Percentiles rank a stretch among this genome's conserved stretches.
phyloP scores from a whole-genome alignment of 2,797 vertebrate genomes.

The Pangasius larnaudii region DNA sequence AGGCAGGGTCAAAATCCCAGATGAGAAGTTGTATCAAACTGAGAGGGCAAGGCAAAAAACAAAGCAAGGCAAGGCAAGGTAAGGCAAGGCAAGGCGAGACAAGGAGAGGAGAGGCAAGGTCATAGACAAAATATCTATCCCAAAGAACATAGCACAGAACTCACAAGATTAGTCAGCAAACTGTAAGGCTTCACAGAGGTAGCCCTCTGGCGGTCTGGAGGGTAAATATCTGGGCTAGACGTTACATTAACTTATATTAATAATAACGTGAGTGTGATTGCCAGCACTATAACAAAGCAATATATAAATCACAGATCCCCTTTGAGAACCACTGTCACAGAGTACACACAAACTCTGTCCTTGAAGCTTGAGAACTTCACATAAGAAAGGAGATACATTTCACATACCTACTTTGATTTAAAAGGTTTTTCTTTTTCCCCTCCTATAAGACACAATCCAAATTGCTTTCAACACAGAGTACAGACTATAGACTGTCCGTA shows the following conservation, averaged over 20 bases:
- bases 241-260: background rate
- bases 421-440: background rate
- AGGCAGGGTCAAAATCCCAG: background rate
- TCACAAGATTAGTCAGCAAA: background rate
- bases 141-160: background rate
- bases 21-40: background rate
- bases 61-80: background rate
- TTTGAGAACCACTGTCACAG: background rate
- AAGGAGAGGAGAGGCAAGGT: background rate
- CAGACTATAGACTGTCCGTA: no score
- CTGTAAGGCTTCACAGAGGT: background rate
- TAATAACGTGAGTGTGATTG: background rate
- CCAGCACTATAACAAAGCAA: no score
- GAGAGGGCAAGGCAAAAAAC: no score
- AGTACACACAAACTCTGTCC: background rate
- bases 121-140: background rate
- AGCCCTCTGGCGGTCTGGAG: background rate
- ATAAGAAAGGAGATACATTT: background rate
- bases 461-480: conserved; percentile 2
- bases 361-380: background rate
- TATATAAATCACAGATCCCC: background rate
- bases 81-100: background rate
- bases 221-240: background rate
- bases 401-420: background rate
- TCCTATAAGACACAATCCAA: background rate